A percentile compares a stretch with the other conserved stretches of the same genome.
These are phyloP conservation scores for Conistra vaccinii DNA, from an alignment of 2,888 invertebrate species.

Conservation along the genomic window DNA sequence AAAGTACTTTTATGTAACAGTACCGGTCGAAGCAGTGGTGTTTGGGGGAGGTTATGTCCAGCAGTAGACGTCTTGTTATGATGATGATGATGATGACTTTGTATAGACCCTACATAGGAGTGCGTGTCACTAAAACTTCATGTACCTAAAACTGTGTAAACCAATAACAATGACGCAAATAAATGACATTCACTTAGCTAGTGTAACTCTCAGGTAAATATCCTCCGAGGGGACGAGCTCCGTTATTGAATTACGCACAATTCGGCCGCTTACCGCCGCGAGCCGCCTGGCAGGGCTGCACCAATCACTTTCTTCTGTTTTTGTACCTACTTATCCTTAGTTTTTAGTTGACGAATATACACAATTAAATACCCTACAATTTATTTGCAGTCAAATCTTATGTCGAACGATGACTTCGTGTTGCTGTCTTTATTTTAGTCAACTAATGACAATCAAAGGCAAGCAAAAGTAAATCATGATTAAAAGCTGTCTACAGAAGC, in stretches of 20 bases:
- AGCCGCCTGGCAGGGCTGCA: slow-evolving; percentile 1
- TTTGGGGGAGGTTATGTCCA: no score
- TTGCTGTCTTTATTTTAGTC: no score
- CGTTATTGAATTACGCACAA: slow-evolving; percentile 34
- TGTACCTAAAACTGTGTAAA: neutral
- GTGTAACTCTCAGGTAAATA: slow-evolving; percentile 8
- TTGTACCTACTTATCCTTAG: neutral
- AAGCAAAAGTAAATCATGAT: neutral
- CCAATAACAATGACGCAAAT: no score
- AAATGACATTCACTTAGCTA: neutral
- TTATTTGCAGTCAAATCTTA: no score
- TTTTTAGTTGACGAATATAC: no score
- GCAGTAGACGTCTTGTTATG: no score
- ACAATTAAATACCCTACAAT: no score
- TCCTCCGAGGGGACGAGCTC: neutral
- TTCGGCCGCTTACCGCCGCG: slow-evolving; percentile 3
- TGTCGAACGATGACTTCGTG: no score
- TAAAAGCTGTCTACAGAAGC: neutral
- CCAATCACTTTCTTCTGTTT: neutral
- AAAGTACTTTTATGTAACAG: neutral
- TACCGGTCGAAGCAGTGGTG: no score
- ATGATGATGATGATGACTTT: neutral
- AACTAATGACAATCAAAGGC: no score
- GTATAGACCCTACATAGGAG: neutral
- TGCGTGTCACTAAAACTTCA: neutral